Conservation (phyloP, 2,888 invertebrate genomes). For the Eremobia ochroleuca region DNA sequence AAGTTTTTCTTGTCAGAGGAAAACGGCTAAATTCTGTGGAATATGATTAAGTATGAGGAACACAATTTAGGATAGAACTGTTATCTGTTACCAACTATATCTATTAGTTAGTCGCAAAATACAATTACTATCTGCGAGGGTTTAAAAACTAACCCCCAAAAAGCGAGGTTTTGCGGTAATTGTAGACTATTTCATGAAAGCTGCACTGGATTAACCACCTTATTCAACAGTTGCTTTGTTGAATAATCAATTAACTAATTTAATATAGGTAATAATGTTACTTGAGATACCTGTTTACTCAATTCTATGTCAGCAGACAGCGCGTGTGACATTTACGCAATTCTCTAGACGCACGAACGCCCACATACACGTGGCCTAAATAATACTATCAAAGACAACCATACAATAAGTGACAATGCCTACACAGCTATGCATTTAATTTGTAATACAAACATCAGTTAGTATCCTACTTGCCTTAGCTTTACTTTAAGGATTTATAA, state of each 20-base stretch:
- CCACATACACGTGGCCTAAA: neutral
- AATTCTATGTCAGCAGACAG: neutral
- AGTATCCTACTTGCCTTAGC: neutral
- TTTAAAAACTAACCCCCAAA: neutral
- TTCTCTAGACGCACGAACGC: neutral
- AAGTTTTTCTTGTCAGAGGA: neutral
- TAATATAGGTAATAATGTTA: neutral
- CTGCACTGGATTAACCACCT: neutral
- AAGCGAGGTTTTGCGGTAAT: neutral
- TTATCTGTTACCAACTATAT: neutral
- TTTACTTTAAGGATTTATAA: neutral
- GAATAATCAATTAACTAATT: neutral
- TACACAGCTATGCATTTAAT: neutral
- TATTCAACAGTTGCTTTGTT: too few species aligned
- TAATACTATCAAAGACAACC: neutral
- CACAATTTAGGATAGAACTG: too few species aligned
- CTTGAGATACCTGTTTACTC: neutral
- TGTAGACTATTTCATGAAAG: neutral
- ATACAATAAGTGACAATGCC: neutral
- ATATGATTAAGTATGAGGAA: too few species aligned
- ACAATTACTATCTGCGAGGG: neutral
- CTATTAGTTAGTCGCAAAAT: neutral
- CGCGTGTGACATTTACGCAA: constrained; percentile 3
- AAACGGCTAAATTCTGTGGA: neutral
- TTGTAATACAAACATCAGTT: neutral